Evolutionary conservation across 2,113 vertebrate species (phyloP).

Genomic region (Salvelinus alpinus): DNA sequence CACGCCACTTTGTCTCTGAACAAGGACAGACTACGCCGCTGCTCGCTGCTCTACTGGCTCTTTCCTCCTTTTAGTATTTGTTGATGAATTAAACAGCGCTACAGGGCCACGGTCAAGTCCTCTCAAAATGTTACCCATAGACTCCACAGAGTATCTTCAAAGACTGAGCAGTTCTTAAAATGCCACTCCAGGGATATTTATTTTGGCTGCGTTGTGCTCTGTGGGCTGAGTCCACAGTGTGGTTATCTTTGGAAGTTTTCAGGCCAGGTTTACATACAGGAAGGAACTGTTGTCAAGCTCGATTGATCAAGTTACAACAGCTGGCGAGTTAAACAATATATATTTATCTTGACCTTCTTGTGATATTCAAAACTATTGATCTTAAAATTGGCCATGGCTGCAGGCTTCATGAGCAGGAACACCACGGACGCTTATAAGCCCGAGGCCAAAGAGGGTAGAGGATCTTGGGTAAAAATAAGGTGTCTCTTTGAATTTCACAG

Average conservation of each 20-base stretch:
- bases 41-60: neutral
- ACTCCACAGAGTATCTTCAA: neutral
- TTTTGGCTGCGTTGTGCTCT: neutral
- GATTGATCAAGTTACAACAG: neutral
- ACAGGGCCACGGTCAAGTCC: neutral
- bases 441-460: neutral
- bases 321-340: neutral
- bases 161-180: neutral
- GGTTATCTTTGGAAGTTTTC: neutral
- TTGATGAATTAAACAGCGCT: neutral
- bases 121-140: neutral
- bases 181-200: neutral
- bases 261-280: neutral
- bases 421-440: neutral
- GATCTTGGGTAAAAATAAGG: neutral
- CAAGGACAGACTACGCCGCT: conserved; percentile 45
- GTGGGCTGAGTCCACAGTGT: neutral
- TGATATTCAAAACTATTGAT: conserved; percentile 44
- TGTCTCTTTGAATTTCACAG: conserved; percentile 19
- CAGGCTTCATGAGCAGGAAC: neutral
- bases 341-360: conserved; percentile 33
- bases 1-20: conserved; percentile 46
- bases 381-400: conserved; percentile 5
- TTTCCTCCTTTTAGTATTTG: neutral
- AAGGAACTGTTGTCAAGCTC: neutral